Evolutionary conservation across 2,888 invertebrate genomes (phyloP), one percentile per base, ranked within the genome.

Genomic region (Polylopha cassiicola): DNA sequence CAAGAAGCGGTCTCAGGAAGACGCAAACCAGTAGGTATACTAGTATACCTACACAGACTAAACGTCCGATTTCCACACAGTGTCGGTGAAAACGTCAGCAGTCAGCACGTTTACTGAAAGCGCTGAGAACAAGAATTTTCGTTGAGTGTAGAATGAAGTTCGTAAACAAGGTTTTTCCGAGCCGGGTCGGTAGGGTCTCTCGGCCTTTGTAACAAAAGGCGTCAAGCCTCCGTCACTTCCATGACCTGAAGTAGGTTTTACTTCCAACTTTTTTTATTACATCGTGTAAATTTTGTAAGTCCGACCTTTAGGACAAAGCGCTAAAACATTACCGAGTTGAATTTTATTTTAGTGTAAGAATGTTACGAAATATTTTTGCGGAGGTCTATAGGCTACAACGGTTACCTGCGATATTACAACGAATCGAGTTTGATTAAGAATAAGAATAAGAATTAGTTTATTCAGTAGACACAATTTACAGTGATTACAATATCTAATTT

Each of bases 81-180:
- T 23, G 5, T 16, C 17, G 24, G 11, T 23, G 10, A 3, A 4
- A n/a, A 33, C 6, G 5, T 16, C 6, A 7, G 24, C 24, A 24
- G 18, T 33, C 13, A 10, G 17, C 17, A 8, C 10, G 13, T 11
- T 13, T 11, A 20, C 11, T 3, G 3, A 13, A 10, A 4, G 4
- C n/a, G 18, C 30, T 26, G 38, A 21, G 32, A 39, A 32, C 23
- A 18, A 39, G 15, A 22, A 16, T 26, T 38, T 27, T 14, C 26
- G 18, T 20, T 31, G 20, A 15, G 26, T 28, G 15, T 38, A 17
- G 22, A 33, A 32, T 13, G 21, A 14, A 22, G 14, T 27, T 10
- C 10, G 39, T 14, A 39, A 39, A 27, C 14, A 32, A 15, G 24
- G 15, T n/a, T 16, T 22, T 27, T 21, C 13, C 16, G 27, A 21